phyloP scores from a whole-genome alignment of 1,140 invertebrate genomes.

The Fopius arisanus region DNA sequence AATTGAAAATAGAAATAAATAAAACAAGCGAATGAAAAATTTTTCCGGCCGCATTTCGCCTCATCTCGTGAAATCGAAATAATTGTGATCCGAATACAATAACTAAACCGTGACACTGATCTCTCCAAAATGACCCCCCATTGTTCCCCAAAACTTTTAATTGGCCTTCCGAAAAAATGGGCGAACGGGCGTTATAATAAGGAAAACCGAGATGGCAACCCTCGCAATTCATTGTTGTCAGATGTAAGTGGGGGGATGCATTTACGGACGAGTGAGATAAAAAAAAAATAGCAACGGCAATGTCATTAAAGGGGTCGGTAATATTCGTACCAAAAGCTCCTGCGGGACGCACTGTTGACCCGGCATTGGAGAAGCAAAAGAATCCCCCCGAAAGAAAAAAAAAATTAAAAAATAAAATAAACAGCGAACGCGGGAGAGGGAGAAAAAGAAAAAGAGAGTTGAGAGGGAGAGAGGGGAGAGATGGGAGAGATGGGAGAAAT shows the following conservation, averaged over 20 bases:
- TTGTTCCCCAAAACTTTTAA: too few relatives aligned
- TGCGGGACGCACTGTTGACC: not conserved
- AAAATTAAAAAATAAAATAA: not conserved
- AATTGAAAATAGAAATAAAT: too few relatives aligned
- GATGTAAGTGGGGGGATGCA: conserved; percentile 11
- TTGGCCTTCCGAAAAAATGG: too few relatives aligned
- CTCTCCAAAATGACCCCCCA: too few relatives aligned
- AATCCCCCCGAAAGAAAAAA: not conserved
- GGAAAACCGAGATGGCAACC: not conserved
- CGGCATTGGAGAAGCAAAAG: not conserved
- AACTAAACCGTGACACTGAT: too few relatives aligned
- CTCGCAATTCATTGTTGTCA: not conserved
- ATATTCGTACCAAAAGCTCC: not conserved
- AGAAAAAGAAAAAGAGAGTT: not conserved
- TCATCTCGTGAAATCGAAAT: too few relatives aligned
- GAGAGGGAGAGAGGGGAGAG: not conserved
- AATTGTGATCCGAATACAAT: too few relatives aligned
- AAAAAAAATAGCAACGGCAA: not conserved
- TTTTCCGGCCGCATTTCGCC: too few relatives aligned
- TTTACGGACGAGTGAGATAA: conserved; percentile 8
- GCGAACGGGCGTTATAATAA: not conserved
- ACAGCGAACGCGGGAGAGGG: not conserved
- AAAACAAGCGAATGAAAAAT: too few relatives aligned
- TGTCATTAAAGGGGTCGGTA: conserved; percentile 3
- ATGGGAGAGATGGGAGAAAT: too few relatives aligned